Evolutionary conservation across 2,113 vertebrate species (phyloP), one percentile per base, ranked within the genome.

Genomic region (Atlantisia rogersi): DNA sequence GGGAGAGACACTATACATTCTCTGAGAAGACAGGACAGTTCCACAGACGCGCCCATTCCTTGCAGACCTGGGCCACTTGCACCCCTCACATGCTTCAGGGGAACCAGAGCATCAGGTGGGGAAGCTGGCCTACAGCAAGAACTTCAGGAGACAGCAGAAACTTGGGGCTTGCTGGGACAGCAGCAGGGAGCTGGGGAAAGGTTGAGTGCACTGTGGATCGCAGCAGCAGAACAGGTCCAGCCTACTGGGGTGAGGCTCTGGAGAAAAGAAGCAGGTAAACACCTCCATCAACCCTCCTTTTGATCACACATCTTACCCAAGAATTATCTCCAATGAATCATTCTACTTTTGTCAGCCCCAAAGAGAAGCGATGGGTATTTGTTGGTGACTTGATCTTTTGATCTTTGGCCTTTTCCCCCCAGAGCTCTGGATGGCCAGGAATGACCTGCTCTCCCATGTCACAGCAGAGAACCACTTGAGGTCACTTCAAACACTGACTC

Each of bases 81-180:
- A 83, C 59, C 94, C 90, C 95, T 95, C 75, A 26, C 92, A 96
- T 95, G 95, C 94, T 93, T 95, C 90, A 96, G 85, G 94, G 95
- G 68, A 94, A 60, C 39, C 81, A 95, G 96, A 91, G 86, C 70
- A 89, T 55, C 93, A 95, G 90, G 63, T 76, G 81, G 70, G 68
- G 50, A 79, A 92, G 91, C 67, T 87, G 94, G 91, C 74, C 91
- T 82, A 74, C 82, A 94, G 85, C 2, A 0, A 11, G 28, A 40
- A 81, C 84, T 90, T 96, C 95, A 93, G 84, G 55, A 96, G 67
- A 40, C 95, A 96, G 93, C 77, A 95, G 89, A 91, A 82, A 87
- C 84, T 35, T 82, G 86, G 89, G 58, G 73, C 91, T 93, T 90
- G 69, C 89, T 94, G 86, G 77, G 74, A 95, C 55, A 81, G 87